Evolutionary conservation across 37 sponge, comb jelly and placozoan genomes (phyloP).

Genomic region (Ephydatia muelleri): DNA sequence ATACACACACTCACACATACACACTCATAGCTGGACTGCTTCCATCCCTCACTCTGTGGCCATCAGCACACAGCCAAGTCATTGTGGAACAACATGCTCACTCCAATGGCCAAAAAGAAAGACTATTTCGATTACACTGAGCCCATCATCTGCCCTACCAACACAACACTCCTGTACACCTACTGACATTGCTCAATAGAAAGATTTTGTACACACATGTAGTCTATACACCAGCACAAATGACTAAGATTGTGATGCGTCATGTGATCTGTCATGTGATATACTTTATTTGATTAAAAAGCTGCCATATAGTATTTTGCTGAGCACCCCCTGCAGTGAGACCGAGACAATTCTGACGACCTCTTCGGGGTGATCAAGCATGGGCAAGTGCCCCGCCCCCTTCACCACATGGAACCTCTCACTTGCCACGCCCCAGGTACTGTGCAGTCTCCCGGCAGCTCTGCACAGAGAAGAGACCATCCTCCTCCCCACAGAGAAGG

Average conservation of each 20-base stretch:
- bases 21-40: constrained; percentile 75
- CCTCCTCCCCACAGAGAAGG: no score
- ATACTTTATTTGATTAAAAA: not conserved
- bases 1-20: no score
- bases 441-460: no score
- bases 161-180: constrained; percentile 61
- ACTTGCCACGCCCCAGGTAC: no score
- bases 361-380: no score
- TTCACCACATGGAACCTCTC: no score
- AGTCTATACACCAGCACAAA: not conserved
- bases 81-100: constrained; percentile 86
- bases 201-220: not conserved
- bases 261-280: no score
- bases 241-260: not conserved
- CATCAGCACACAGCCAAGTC: constrained; percentile 79
- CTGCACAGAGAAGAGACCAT: no score
- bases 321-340: no score
- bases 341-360: no score
- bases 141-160: constrained; percentile 68
- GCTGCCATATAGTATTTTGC: no score
- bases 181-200: constrained; percentile 26
- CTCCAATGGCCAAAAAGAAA: constrained; percentile 68
- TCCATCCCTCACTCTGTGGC: constrained; percentile 76
- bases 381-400: no score
- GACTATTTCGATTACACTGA: constrained; percentile 48